These are phyloP conservation scores for Nycticryphes semicollaris DNA, from an alignment of 2,113 vertebrate species.

Conservation along the genomic window DNA sequence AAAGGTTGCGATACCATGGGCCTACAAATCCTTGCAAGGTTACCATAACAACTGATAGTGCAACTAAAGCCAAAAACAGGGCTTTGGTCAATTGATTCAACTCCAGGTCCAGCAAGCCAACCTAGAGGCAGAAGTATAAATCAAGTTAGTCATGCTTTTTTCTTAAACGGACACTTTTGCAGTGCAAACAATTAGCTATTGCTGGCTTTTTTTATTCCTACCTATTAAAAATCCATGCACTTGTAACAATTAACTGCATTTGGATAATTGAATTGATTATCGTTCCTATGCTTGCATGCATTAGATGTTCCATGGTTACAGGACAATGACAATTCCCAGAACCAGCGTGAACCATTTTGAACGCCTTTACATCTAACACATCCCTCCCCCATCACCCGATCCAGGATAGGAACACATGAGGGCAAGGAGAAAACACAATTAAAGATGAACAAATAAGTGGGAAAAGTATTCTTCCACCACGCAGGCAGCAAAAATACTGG, in stretches of 20 bases:
- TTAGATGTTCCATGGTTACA: background rate
- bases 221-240: background rate
- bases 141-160: background rate
- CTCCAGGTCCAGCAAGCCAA: slow-evolving; percentile 93
- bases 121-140: slow-evolving; percentile 71
- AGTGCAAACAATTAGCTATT: background rate
- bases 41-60: slow-evolving; percentile 92
- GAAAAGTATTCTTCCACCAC: background rate
- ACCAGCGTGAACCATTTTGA: background rate
- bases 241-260: background rate
- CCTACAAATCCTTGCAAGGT: slow-evolving; percentile 94
- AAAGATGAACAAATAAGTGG: background rate
- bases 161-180: background rate
- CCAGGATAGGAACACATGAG: background rate
- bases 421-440: background rate
- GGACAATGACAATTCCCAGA: background rate
- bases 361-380: background rate
- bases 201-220: background rate
- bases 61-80: slow-evolving; percentile 92
- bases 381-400: background rate
- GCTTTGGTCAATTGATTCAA: slow-evolving; percentile 96
- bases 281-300: background rate
- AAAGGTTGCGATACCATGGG: slow-evolving; percentile 93
- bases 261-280: background rate
- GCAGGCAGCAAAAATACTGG: background rate